A percentile compares a stretch with the other conserved stretches of the same genome.
phyloP scores from a whole-genome alignment of 1,140 invertebrate genomes.

The Acromyrmex echinatior region DNA sequence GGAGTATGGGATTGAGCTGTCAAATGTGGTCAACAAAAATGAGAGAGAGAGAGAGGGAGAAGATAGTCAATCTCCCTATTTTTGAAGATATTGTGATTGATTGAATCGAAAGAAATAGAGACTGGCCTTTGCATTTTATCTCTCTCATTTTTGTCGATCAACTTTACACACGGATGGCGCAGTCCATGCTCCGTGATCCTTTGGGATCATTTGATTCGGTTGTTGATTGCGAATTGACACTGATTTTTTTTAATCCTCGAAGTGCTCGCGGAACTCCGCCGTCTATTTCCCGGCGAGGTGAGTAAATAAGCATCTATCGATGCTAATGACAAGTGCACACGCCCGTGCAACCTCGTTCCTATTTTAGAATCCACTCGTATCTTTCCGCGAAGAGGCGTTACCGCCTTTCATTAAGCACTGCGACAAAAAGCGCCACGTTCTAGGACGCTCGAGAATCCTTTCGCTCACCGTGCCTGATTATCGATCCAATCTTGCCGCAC shows the following conservation, averaged over 20 bases:
- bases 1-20: too few relatives aligned
- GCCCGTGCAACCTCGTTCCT: slow-evolving; percentile 70
- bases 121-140: too few relatives aligned
- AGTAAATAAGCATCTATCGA: slow-evolving; percentile 59
- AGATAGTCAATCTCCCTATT: too few relatives aligned
- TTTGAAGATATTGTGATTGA: too few relatives aligned
- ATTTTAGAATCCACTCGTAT: slow-evolving; percentile 68
- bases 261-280: slow-evolving; percentile 3
- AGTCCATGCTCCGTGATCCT: too few relatives aligned
- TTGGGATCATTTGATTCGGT: not conserved
- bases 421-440: slow-evolving; percentile 43
- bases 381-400: slow-evolving; percentile 68
- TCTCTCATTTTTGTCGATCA: too few relatives aligned
- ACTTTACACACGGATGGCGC: too few relatives aligned
- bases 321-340: slow-evolving; percentile 62
- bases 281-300: slow-evolving; percentile 5
- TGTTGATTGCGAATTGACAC: not conserved
- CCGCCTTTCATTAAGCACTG: slow-evolving; percentile 59
- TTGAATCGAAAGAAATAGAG: too few relatives aligned
- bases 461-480: slow-evolving; percentile 9
- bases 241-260: not conserved
- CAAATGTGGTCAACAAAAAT: too few relatives aligned
- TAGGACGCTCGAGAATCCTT: slow-evolving; percentile 15
- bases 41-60: too few relatives aligned
- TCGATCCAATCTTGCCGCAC: slow-evolving; percentile 11